Base-by-base conservation (phyloP, 2,797 vertebrate species). In the Helarctos malayanus region DNA sequence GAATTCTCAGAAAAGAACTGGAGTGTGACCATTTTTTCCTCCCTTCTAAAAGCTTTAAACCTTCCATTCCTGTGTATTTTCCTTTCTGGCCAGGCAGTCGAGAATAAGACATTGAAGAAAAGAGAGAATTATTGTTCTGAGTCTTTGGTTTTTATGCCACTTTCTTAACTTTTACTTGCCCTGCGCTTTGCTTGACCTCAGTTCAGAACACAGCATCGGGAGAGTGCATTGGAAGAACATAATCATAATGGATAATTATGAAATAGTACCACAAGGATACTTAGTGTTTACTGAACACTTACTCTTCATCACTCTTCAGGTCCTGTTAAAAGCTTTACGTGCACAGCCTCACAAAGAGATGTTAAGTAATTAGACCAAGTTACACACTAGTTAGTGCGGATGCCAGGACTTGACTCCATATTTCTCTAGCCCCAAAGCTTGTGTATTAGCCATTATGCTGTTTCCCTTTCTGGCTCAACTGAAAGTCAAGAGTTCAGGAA, bases 131-230 rank as follows among this genome's bases (percentile, higher is more conserved):
- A 8, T 59, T 81, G 6, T 94, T 93, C 87, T 21, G 95, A n/a
- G 19, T 71, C 38, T 79, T 94, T 2, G 19, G 5, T 54, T 91
- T 96, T 89, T 61, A 68, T 94, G 19, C 35, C 49, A 9, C 61
- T 97, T 85, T 68, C 13, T 57, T 89, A 83, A 79, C 35, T 71
- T 92, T 94, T n/a, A 59, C 92, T 91, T 95, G 38, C 5, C 35
- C 13, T 84, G 13, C 13, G 52, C 41, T 75, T 29, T 82, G 5
- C 41, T 69, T 90, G 79, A 91, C 41, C 59, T 84, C 47, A 89
- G 16, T 89, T 94, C 52, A 92, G 54, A 97, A 57, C 13, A 79
- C 5, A 88, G 69, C 25, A 57, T 79, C 83, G 63, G 38, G 7
- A 76, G 19, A 21, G 41, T n/a, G 8, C 6, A 59, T 8, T 71